Conservation (phyloP, 2,888 invertebrate genomes). For the Mesopsocus fuscifrons region DNA sequence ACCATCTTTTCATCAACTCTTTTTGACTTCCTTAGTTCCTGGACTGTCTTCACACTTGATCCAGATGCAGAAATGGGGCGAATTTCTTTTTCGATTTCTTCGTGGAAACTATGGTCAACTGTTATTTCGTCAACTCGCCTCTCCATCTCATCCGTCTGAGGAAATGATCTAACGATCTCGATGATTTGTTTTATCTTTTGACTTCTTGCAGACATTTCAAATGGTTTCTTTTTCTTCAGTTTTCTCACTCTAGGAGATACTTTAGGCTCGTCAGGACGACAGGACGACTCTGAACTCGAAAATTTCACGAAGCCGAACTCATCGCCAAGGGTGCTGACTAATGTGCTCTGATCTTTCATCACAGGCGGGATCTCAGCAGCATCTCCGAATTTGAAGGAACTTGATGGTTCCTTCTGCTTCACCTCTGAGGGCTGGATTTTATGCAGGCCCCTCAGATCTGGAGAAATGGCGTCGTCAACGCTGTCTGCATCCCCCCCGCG, state of each 20-base stretch:
- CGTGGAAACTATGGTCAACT: not conserved
- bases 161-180: not conserved
- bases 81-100: not conserved
- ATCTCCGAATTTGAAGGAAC: too few species aligned
- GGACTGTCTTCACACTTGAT: not conserved
- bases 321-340: not conserved
- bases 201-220: too few species aligned
- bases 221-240: not conserved
- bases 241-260: not conserved
- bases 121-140: not conserved
- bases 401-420: too few species aligned
- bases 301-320: not conserved
- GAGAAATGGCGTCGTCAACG: too few species aligned
- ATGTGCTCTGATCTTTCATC: not conserved
- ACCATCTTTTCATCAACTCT: conserved; percentile 1
- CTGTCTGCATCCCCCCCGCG: too few species aligned
- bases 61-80: conserved; percentile 2
- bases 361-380: too few species aligned
- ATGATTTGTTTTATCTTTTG: not conserved
- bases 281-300: not conserved
- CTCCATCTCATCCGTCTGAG: not conserved
- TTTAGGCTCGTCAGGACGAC: not conserved
- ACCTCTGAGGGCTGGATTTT: too few species aligned
- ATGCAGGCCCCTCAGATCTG: too few species aligned
- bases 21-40: not conserved